phyloP scores from a whole-genome alignment of 1,140 invertebrate species.

The Pemphigus obesinymphae region DNA sequence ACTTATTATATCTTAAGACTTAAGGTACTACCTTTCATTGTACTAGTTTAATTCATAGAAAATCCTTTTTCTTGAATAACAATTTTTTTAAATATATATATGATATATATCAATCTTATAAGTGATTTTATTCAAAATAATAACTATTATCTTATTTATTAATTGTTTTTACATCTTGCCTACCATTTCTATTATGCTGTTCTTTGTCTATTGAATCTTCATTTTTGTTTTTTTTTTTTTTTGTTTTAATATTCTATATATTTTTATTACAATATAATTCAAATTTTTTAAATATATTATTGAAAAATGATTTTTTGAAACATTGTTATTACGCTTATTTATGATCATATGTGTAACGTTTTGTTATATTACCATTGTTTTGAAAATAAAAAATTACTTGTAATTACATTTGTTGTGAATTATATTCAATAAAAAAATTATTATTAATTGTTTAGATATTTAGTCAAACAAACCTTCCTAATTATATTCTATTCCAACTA shows the following conservation, averaged over 20 bases:
- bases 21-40: neutral
- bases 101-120: neutral
- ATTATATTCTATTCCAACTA: neutral
- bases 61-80: neutral
- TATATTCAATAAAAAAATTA: neutral
- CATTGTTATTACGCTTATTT: neutral
- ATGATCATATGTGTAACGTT: neutral
- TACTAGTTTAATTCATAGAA: neutral
- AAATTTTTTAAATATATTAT: neutral
- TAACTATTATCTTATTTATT: neutral
- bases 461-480: neutral
- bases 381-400: neutral
- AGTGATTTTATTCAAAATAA: neutral
- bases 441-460: neutral
- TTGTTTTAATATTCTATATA: neutral
- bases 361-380: conserved; percentile 4
- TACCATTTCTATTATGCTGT: neutral
- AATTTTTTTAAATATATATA: neutral
- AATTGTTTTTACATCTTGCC: neutral
- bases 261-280: neutral
- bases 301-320: neutral
- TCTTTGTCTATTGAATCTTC: neutral
- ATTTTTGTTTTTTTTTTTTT: neutral
- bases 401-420: neutral
- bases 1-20: neutral